A percentile compares a stretch with the other conserved stretches of the same genome.
phyloP scores from a whole-genome alignment of 2,888 invertebrate genomes.

The Eristalinus sepulchralis region DNA sequence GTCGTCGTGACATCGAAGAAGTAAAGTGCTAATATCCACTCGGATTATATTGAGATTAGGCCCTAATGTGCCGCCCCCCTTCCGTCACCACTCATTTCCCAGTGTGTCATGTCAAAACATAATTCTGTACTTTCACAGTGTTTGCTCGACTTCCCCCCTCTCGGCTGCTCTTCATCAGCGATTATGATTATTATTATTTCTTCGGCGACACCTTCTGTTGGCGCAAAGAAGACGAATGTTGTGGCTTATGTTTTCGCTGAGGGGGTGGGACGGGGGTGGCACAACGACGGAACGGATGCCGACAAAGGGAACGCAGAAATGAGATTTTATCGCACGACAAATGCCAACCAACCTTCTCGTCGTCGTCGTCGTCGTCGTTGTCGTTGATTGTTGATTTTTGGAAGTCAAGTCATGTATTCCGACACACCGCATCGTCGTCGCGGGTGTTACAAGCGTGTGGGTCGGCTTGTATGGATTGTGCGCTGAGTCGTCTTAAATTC shows the following conservation, averaged over 20 bases:
- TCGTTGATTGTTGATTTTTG: constrained; percentile 65
- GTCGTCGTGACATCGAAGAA: constrained; percentile 51
- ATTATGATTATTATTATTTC: constrained; percentile 48
- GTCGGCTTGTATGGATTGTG: constrained; percentile 40
- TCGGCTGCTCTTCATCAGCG: constrained; percentile 17
- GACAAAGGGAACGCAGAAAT: constrained; percentile 40
- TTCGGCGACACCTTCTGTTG: constrained; percentile 57
- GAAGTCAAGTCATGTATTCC: constrained; percentile 51
- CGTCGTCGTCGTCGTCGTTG: too few relatives aligned
- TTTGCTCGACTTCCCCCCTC: not conserved
- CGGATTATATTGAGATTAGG: constrained; percentile 68
- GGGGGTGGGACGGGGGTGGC: not conserved
- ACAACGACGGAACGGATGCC: constrained; percentile 12
- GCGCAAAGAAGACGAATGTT: constrained; percentile 51
- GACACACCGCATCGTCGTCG: constrained; percentile 25
- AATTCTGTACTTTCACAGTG: constrained; percentile 60
- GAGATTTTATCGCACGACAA: constrained; percentile 67
- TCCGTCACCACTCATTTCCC: not conserved
- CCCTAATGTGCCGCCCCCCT: constrained; percentile 49
- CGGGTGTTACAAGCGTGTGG: constrained; percentile 34
- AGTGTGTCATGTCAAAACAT: constrained; percentile 69
- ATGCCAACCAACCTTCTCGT: too few relatives aligned
- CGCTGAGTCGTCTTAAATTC: constrained; percentile 66
- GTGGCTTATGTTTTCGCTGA: not conserved
- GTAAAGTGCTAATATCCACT: constrained; percentile 70